These are phyloP conservation scores for Carduelis carduelis DNA, from an alignment of 2,797 vertebrate genomes.

Conservation along the genomic window DNA sequence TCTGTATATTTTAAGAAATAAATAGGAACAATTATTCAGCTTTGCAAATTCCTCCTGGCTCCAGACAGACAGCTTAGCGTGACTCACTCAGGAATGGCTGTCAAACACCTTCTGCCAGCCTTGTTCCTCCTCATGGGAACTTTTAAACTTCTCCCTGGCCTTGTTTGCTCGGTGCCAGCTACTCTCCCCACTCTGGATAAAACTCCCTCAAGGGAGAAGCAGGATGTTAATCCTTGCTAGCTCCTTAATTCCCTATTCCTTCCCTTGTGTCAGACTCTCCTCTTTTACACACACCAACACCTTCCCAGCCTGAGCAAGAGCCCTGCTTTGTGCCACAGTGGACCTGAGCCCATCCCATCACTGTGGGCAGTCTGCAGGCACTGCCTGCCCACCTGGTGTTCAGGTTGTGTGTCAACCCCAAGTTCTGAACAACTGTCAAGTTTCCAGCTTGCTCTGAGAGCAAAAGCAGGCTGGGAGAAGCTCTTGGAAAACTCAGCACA, in stretches of 20 bases:
- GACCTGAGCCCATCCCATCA: background rate
- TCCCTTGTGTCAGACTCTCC: background rate
- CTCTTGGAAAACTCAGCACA: background rate
- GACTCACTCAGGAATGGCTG: background rate
- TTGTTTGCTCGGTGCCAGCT: background rate
- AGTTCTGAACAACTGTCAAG: background rate
- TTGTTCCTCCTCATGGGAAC: background rate
- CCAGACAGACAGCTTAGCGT: background rate
- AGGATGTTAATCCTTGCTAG: background rate
- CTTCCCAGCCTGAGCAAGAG: background rate
- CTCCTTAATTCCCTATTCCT: background rate
- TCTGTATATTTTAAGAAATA: constrained; percentile 13
- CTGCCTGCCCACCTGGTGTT: background rate
- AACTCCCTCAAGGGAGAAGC: background rate
- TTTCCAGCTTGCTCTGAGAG: background rate
- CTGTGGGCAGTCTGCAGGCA: background rate
- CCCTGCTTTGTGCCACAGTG: background rate
- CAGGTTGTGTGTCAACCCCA: background rate
- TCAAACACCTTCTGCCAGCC: constrained; percentile 5
- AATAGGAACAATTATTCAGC: constrained; percentile 33
- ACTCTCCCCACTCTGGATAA: background rate
- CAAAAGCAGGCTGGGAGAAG: background rate
- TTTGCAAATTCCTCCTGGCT: constrained; percentile 10
- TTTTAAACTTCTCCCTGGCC: background rate
- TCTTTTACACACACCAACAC: accelerated